These are phyloP conservation scores for Diadegma fenestrale DNA, from an alignment of 2,888 invertebrate species.

Conservation along the genomic window DNA sequence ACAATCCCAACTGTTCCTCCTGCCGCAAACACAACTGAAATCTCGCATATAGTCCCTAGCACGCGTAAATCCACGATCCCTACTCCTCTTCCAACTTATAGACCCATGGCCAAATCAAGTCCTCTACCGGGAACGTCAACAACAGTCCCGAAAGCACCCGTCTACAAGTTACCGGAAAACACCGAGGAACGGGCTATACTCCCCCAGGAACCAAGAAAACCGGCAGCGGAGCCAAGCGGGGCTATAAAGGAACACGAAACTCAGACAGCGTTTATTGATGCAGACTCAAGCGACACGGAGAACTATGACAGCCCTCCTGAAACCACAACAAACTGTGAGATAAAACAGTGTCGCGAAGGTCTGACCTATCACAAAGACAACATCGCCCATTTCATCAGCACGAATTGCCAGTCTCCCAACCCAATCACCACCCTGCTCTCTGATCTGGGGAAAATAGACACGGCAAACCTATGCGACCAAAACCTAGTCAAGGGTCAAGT, in stretches of 20 bases:
- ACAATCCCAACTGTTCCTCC: background rate
- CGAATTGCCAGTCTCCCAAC: background rate
- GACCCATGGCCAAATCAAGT: constrained; percentile 2
- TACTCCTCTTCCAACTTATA: background rate
- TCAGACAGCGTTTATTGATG: background rate
- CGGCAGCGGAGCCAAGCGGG: background rate
- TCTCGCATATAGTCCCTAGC: background rate
- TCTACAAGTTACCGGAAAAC: background rate
- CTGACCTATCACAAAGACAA: background rate
- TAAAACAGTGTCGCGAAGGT: too few species aligned
- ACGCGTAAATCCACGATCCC: background rate
- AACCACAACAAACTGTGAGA: background rate
- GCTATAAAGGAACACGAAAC: background rate
- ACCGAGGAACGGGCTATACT: background rate
- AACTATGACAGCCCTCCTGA: background rate
- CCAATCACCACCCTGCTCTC: background rate
- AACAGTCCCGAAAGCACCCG: background rate
- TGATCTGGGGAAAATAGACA: background rate
- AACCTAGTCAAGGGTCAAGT: constrained; percentile 4
- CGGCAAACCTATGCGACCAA: background rate
- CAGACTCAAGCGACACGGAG: constrained; percentile 2
- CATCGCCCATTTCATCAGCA: background rate
- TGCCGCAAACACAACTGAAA: background rate
- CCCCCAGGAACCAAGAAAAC: background rate
- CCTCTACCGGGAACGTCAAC: background rate